phyloP scores from a whole-genome alignment of 2,888 invertebrate genomes.

The Rotaria socialis region DNA sequence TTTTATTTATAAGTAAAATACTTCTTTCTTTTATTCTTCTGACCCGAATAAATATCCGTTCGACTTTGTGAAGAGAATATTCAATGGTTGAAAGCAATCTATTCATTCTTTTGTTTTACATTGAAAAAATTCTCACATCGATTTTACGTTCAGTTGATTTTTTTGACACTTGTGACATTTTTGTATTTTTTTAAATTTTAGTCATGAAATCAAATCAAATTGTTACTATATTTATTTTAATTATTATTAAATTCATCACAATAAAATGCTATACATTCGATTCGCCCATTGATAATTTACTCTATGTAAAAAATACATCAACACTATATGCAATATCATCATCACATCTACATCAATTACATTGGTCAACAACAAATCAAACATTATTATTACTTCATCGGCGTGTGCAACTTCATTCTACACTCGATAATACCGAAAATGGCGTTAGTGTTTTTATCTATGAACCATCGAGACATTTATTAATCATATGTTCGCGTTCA shows the following conservation, averaged over 20 bases:
- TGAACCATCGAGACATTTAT: not conserved
- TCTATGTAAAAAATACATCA: not conserved
- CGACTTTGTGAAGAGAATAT: not conserved
- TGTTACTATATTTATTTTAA: not conserved
- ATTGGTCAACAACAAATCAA: not conserved
- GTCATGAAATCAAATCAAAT: not conserved
- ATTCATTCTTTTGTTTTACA: not conserved
- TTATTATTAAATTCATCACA: not conserved
- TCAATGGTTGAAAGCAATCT: not conserved
- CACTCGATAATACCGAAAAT: not conserved
- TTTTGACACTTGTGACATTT: no score
- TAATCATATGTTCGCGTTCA: not conserved
- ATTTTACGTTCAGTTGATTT: no score
- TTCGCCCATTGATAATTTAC: slow-evolving; percentile 7
- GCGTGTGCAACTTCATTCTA: slow-evolving; percentile 12
- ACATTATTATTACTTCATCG: slow-evolving; percentile 32
- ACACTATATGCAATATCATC: not conserved
- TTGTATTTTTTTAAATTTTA: not conserved
- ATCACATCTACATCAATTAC: slow-evolving; percentile 25
- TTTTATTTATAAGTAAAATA: not conserved
- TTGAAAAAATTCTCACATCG: no score
- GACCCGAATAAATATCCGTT: not conserved
- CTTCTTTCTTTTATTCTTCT: not conserved
- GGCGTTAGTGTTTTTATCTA: slow-evolving; percentile 24
- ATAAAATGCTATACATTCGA: not conserved